Conservation (phyloP, 2,113 vertebrate genomes). For the Pelusios castaneus region DNA sequence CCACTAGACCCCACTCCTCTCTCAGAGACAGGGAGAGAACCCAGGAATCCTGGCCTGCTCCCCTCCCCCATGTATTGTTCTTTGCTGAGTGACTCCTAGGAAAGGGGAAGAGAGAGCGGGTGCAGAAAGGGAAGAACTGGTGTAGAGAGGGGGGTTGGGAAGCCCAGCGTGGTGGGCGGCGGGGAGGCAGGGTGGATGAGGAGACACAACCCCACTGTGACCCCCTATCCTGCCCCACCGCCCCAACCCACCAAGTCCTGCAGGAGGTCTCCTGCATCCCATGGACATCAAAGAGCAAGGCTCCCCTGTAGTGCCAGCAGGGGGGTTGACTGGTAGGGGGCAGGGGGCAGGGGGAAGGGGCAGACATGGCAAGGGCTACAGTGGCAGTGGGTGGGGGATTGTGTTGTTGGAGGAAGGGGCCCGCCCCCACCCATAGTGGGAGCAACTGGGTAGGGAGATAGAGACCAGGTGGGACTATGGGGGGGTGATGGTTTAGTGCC, state of each 20-base stretch:
- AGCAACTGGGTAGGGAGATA: too few species aligned
- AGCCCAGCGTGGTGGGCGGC: background rate
- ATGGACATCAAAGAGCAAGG: background rate
- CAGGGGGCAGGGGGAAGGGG: too few species aligned
- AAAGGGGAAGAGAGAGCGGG: background rate
- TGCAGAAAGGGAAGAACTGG: background rate
- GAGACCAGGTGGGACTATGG: background rate
- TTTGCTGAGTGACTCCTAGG: background rate
- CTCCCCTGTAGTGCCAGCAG: background rate
- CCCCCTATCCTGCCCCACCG: background rate
- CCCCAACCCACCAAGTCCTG: background rate
- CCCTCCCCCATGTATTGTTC: background rate
- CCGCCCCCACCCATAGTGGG: too few species aligned
- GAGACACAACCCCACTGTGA: background rate
- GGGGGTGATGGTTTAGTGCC: too few species aligned
- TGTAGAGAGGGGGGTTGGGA: background rate
- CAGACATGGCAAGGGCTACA: too few species aligned
- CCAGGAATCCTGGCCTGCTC: background rate
- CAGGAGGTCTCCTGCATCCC: background rate
- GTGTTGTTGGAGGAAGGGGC: too few species aligned
- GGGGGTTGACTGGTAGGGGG: background rate
- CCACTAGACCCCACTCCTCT: too few species aligned
- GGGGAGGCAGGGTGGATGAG: background rate
- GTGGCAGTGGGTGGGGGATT: too few species aligned
- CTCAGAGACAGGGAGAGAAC: too few species aligned